Base-by-base conservation (phyloP, 2,888 invertebrate genomes). In the Trichogramma dendrolimi region DNA sequence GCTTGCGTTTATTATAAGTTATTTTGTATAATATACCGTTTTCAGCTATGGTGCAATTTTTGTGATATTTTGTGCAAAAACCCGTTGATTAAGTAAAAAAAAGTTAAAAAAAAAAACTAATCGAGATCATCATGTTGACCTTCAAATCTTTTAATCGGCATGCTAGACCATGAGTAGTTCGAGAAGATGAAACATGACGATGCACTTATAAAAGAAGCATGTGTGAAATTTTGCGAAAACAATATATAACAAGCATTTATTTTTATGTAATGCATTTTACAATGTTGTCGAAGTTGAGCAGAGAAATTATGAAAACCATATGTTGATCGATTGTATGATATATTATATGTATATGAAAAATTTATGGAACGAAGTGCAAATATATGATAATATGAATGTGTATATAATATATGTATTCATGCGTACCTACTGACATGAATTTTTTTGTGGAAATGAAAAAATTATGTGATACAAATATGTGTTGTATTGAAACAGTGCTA, bases 221-320 rank as follows among this genome's bases (percentile, higher is more conserved):
- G 47, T 27, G 49, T 40, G 50, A 53, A 58, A 56, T 52, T 53
- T 58, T 50, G 55, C 44, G 58, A n/a, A 64, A 67, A 66, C 65
- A 63, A 76, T 73, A 75, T 27, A 27, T 27, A 27, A 27, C 69
- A 72, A 78, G 79, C 79, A 79, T 79, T 79, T 79, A 79, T 79
- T 79, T 79, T 79, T 78, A 73, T 78, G 78, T 77, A 74, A 72
- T 78, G 79, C 79, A 79, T 79, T 79, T 79, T 76, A 74, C 61
- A 71, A 68, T 67, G 70, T 67, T 65, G 65, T 64, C 65, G 49
- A 67, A 63, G 56, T 43, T 55, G 56, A 58, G 40, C 61, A 47
- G 10, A 43, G 59, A 49, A 60, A 58, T 11, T 53, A 58, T 61
- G 48, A 52, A 55, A 42, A 61, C 53, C 44, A n/a, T 54, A 69